Percentiles rank a stretch among this genome's conserved stretches.
Conservation (phyloP, 2,113 vertebrate genomes). For the Eidolon helvum region DNA sequence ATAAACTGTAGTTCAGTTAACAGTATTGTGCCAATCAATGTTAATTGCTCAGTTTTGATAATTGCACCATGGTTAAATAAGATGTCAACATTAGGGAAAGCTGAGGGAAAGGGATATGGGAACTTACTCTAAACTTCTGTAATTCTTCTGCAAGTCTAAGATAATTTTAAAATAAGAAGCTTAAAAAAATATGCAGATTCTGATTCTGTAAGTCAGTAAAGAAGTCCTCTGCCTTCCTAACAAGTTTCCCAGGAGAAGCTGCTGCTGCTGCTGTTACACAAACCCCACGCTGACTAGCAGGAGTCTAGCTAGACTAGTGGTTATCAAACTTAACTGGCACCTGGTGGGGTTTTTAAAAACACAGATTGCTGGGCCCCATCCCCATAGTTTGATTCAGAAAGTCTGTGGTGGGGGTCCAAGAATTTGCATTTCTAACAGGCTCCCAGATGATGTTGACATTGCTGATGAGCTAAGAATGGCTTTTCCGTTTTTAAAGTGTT, state of each 20-base stretch:
- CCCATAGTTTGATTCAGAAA: not conserved
- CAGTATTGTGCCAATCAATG: not conserved
- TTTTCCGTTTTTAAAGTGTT: not conserved
- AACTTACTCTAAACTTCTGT: not conserved
- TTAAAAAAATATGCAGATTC: not conserved
- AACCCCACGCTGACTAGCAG: not conserved
- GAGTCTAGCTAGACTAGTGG: not conserved
- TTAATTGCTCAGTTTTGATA: not conserved
- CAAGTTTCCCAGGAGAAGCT: not conserved
- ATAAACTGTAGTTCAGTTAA: not conserved
- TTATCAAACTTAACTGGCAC: not conserved
- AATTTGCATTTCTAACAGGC: not conserved
- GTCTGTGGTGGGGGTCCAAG: not conserved
- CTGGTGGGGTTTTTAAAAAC: not conserved
- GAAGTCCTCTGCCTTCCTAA: not conserved
- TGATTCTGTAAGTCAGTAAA: not conserved
- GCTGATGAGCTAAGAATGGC: not conserved
- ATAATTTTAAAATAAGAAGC: not conserved
- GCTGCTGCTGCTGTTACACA: not conserved
- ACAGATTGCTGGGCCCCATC: not conserved
- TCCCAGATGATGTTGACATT: not conserved
- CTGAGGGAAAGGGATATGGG: not conserved
- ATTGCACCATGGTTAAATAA: not conserved
- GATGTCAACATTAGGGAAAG: not conserved
- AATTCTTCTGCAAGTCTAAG: not conserved